These are phyloP conservation scores for Limnephilus marmoratus DNA, from an alignment of 2,888 invertebrate species.

Conservation along the genomic window DNA sequence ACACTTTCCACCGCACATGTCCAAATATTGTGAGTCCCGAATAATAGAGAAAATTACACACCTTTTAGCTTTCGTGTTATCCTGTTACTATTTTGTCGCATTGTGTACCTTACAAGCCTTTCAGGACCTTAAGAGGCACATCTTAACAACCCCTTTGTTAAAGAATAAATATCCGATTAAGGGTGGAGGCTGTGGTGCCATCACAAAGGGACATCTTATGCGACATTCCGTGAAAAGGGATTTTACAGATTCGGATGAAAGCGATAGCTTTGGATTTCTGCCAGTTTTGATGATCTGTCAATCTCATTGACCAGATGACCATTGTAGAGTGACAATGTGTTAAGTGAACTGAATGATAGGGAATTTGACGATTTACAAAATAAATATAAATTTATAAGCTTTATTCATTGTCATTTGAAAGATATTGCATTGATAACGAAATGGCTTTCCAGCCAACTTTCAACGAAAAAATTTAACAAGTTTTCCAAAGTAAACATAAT, in stretches of 20 bases:
- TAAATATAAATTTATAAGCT: neutral
- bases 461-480: neutral
- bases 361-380: neutral
- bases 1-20: slow-evolving; percentile 38
- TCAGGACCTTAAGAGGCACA: slow-evolving; percentile 16
- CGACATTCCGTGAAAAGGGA: slow-evolving; percentile 8
- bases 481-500: neutral
- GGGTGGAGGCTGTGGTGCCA: neutral
- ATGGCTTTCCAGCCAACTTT: neutral
- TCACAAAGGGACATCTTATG: slow-evolving; percentile 55
- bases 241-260: slow-evolving; percentile 25
- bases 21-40: slow-evolving; percentile 59
- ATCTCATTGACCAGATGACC: neutral
- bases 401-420: neutral
- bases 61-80: slow-evolving; percentile 39
- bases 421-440: neutral
- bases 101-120: slow-evolving; percentile 42
- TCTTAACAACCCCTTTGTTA: slow-evolving; percentile 56
- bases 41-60: slow-evolving; percentile 56
- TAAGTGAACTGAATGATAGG: neutral
- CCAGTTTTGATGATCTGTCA: slow-evolving; percentile 3
- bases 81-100: slow-evolving; percentile 48
- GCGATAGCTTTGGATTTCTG: slow-evolving; percentile 30
- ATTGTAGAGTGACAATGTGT: neutral
- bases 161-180: slow-evolving; percentile 56